A percentile compares a stretch with the other conserved stretches of the same genome.
Evolutionary conservation across 2,797 vertebrate species (phyloP).

Genomic region (Sebastes jordani): DNA sequence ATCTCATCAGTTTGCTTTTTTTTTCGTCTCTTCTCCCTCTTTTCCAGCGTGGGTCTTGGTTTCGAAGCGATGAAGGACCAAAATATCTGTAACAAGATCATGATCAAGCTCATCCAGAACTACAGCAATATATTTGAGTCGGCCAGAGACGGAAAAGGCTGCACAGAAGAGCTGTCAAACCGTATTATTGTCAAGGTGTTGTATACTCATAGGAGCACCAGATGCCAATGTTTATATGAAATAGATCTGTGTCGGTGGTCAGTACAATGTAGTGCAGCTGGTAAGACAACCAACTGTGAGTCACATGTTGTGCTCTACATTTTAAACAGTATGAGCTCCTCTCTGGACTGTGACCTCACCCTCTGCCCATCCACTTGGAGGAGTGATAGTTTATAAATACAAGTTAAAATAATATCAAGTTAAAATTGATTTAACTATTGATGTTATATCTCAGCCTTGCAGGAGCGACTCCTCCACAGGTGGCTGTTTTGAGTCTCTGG

Average conservation of each 20-base stretch:
- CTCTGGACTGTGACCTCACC: constrained; percentile 17
- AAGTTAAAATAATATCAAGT: constrained; percentile 9
- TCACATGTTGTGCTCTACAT: constrained; percentile 15
- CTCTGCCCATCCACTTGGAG: neutral
- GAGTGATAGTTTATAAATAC: constrained; percentile 4
- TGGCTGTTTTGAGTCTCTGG: constrained; percentile 12
- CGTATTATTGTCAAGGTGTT: constrained; percentile 59
- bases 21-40: neutral
- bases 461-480: constrained; percentile 22
- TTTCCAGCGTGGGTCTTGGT: constrained; percentile 85
- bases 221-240: constrained; percentile 45
- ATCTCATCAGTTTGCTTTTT: neutral
- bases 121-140: constrained; percentile 86
- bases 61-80: constrained; percentile 91
- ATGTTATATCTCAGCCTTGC: constrained; percentile 24
- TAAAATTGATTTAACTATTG: constrained; percentile 36
- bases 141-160: constrained; percentile 21
- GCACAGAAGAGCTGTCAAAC: constrained; percentile 18
- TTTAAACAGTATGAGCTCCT: constrained; percentile 19
- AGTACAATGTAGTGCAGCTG: neutral
- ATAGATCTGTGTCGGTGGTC: constrained; percentile 6
- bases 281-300: neutral
- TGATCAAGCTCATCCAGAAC: constrained; percentile 90
- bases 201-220: constrained; percentile 21
- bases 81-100: constrained; percentile 92